Base-by-base conservation (phyloP, 2,113 vertebrate genomes). In the Pardalotus punctatus region DNA sequence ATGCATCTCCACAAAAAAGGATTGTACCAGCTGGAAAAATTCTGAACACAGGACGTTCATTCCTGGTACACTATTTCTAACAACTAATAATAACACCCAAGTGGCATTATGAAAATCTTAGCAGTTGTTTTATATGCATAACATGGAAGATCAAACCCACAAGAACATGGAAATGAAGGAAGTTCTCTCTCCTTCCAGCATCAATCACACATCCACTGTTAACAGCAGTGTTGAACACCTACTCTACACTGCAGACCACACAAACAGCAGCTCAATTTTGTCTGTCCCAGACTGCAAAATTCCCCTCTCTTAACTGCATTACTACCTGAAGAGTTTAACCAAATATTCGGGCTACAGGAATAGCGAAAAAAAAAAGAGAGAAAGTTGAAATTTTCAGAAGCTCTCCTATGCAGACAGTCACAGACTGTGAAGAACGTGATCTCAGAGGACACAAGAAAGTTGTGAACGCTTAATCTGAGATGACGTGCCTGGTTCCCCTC, bases 341-440 rank as follows among this genome's bases (percentile, higher is more conserved):
- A 53, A 57, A 45, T 42, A 48, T 8, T n/a, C 61, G 36, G 31
- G 15, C 28, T 58, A 50, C 2, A 50, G 27, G 6, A 62, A 3
- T 10, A 12, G 0, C n/a, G 29, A 8, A 23, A 47, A 64, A 54
- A 40, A 33, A 11, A 66, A n/a, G 12, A 13, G 2, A 36, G n/a
- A 50, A 76, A 35, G 8, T 0, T 3, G 21, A 60, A 23, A 53
- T 47, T 38, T 47, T 29, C 18, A 62, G 12, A 38, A 38, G 14
- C 65, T 66, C 17, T 36, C 35, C 31, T 33, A 7, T 0, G 20
- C 6, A 65, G 45, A 10, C 24, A 53, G 31, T 8, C 66, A 53
- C 51, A 42, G 66, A 25, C 12, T 28, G 24, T 14, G 58, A 35
- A 14, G 48, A 35, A n/a, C 27, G 48, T 2, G 31, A 66, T 40